Evolutionary conservation across 2,113 vertebrate species (phyloP).

Genomic region (Puntigrus tetrazona): DNA sequence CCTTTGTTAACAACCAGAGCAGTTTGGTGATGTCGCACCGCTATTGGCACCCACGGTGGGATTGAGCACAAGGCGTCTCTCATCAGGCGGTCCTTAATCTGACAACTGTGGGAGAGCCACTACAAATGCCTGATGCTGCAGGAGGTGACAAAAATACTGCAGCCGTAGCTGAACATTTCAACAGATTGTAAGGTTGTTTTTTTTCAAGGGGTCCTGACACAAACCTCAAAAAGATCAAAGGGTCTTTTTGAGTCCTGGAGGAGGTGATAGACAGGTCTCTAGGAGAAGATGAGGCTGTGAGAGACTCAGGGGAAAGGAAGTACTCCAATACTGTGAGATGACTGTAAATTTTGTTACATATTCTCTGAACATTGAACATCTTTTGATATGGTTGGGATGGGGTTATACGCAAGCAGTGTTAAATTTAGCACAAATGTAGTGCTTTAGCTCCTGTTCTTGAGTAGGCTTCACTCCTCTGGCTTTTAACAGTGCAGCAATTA

Average conservation of each 20-base stretch:
- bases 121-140: constrained; percentile 40
- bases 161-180: constrained; percentile 42
- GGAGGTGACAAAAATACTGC: constrained; percentile 29
- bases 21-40: neutral
- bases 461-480: constrained; percentile 64
- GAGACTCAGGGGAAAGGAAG: neutral
- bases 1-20: constrained; percentile 63
- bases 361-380: neutral
- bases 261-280: constrained; percentile 40
- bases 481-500: constrained; percentile 43
- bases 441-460: neutral
- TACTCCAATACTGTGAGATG: neutral
- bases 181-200: neutral
- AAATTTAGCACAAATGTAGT: constrained; percentile 8
- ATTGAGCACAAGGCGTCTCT: neutral
- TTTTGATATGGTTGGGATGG: constrained; percentile 17
- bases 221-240: constrained; percentile 48
- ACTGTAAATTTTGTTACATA: constrained; percentile 9
- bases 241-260: constrained; percentile 20
- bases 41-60: neutral
- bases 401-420: neutral
- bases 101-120: constrained; percentile 45
- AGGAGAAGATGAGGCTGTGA: constrained; percentile 20
- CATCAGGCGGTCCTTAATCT: constrained; percentile 49
- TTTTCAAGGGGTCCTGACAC: constrained; percentile 40